Evolutionary conservation across 2,113 vertebrate genomes (phyloP).

Genomic region (Thamnaconus septentrionalis): DNA sequence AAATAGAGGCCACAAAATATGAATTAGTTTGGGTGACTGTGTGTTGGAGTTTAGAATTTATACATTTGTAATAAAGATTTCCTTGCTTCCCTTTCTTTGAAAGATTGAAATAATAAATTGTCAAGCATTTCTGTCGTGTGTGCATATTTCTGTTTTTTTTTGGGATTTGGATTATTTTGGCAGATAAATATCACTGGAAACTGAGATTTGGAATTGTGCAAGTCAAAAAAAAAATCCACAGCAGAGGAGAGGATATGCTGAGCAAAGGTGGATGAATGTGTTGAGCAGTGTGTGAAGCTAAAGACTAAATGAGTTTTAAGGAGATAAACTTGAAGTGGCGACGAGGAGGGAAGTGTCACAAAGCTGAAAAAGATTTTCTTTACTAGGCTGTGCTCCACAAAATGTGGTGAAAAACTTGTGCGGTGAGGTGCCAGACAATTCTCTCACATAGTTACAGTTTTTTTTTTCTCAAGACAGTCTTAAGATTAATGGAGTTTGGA

Average conservation of each 20-base stretch:
- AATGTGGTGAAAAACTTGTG: not conserved
- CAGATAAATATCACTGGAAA: not conserved
- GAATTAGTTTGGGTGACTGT: too few species aligned
- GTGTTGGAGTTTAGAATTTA: too few species aligned
- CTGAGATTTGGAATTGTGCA: constrained; percentile 37
- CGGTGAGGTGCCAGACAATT: too few species aligned
- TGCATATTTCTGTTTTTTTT: too few species aligned
- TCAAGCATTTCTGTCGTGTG: too few species aligned
- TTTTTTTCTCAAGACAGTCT: too few species aligned
- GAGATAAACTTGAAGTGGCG: constrained; percentile 12
- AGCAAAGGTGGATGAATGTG: constrained; percentile 22
- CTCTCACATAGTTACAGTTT: too few species aligned
- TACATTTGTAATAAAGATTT: too few species aligned
- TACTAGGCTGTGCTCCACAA: not conserved
- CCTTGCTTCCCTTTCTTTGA: too few species aligned
- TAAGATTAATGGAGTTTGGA: too few species aligned
- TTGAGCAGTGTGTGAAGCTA: constrained; percentile 23
- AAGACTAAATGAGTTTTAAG: constrained; percentile 34
- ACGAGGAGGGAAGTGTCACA: not conserved
- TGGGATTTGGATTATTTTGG: not conserved
- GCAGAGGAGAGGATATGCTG: constrained; percentile 30
- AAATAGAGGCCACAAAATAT: too few species aligned
- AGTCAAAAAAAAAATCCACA: constrained; percentile 3
- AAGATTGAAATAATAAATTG: too few species aligned
- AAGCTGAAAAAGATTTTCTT: not conserved